Percentiles rank a stretch among this genome's conserved stretches.
phyloP scores from a whole-genome alignment of 2,113 vertebrate genomes.

The Riparia riparia region DNA sequence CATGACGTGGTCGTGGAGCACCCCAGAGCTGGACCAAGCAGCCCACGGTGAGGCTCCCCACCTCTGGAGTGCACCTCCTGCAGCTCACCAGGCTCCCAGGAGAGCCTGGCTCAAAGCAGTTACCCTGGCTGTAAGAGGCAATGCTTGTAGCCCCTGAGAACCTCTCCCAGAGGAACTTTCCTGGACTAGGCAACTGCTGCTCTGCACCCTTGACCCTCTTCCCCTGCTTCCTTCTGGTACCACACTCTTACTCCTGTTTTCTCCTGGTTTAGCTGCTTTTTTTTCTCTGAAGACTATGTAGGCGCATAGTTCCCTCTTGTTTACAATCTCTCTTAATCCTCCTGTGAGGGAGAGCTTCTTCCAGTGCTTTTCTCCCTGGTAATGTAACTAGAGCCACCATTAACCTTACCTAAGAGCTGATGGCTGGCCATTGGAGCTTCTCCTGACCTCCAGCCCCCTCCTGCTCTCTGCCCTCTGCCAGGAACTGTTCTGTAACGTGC shows the following conservation, averaged over 20 bases:
- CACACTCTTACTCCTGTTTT: background rate
- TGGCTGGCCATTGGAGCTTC: background rate
- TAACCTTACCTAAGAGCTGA: background rate
- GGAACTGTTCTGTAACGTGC: background rate
- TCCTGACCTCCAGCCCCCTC: background rate
- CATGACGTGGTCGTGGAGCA: accelerated
- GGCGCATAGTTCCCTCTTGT: background rate
- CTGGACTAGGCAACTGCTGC: background rate
- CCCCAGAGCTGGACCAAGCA: accelerated
- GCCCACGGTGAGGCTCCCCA: background rate
- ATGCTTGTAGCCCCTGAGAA: background rate
- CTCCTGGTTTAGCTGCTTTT: background rate
- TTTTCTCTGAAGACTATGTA: background rate
- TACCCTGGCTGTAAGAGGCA: background rate
- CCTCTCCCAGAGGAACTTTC: background rate
- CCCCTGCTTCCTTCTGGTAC: background rate
- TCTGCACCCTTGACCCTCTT: background rate
- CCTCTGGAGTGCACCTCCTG: background rate
- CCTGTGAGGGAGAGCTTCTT: background rate
- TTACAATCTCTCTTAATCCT: background rate
- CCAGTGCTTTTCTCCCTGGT: background rate
- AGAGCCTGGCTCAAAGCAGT: background rate
- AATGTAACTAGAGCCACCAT: background rate
- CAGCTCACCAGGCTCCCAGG: accelerated
- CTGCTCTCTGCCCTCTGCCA: background rate